phyloP scores from a whole-genome alignment of 2,113 vertebrate species.

The Heliornis fulica region DNA sequence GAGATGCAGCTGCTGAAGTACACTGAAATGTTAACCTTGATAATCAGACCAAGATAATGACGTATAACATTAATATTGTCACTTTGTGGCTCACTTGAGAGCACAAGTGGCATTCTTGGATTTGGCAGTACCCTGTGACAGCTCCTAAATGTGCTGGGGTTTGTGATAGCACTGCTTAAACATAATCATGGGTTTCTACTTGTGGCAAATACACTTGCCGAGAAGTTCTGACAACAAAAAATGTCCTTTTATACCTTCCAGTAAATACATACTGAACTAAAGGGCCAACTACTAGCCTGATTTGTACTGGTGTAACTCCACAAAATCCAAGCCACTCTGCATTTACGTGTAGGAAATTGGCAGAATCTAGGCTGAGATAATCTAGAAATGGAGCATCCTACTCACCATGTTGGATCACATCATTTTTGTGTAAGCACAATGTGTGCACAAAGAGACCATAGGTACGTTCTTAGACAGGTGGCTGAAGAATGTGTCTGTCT shows the following conservation, averaged over 20 bases:
- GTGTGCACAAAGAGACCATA: background rate
- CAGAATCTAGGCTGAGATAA: background rate
- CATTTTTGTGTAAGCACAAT: fast-evolving
- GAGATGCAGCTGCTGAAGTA: background rate
- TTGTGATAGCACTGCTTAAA: background rate
- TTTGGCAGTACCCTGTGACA: background rate
- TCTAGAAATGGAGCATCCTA: background rate
- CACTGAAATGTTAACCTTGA: background rate
- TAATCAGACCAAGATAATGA: background rate
- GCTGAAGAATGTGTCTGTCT: background rate
- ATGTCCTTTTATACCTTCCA: background rate
- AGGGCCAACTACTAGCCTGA: background rate
- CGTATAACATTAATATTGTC: background rate
- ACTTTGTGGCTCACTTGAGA: background rate
- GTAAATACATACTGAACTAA: background rate
- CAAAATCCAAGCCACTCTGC: background rate
- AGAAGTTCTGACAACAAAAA: background rate
- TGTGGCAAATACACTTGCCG: background rate
- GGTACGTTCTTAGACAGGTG: background rate
- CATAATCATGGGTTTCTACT: background rate
- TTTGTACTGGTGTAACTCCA: background rate
- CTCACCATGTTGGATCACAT: background rate
- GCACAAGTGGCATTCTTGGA: background rate
- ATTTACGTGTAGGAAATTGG: background rate
- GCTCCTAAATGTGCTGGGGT: background rate